These are phyloP conservation scores for Ennomos fuscantarius DNA, from an alignment of 2,888 invertebrate genomes.

Conservation along the genomic window DNA sequence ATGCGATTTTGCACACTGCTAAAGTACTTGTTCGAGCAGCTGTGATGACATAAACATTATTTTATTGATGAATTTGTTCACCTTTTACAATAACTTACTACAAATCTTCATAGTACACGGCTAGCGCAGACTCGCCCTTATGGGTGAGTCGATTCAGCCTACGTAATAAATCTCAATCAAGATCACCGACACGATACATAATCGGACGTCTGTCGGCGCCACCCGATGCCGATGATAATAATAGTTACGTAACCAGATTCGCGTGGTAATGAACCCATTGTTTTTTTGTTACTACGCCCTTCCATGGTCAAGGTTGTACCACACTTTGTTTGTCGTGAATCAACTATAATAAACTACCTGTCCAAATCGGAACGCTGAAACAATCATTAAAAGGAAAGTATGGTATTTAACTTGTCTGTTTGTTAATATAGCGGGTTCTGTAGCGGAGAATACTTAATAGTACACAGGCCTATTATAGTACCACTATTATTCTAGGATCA, in stretches of 20 bases:
- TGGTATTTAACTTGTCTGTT: too few species aligned
- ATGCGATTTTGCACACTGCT: too few species aligned
- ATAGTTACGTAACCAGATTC: slow-evolving; percentile 70
- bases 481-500: too few species aligned
- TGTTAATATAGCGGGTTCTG: too few species aligned
- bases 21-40: too few species aligned
- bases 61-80: too few species aligned
- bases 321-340: slow-evolving; percentile 25
- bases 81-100: too few species aligned
- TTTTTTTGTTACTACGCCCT: slow-evolving; percentile 52
- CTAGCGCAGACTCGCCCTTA: slow-evolving; percentile 2
- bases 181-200: slow-evolving; percentile 68
- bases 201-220: slow-evolving; percentile 62
- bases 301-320: slow-evolving; percentile 36
- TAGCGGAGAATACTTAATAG: slow-evolving; percentile 3
- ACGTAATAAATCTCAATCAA: slow-evolving; percentile 82
- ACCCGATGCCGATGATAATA: slow-evolving; percentile 45
- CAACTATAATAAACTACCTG: too few species aligned
- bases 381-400: too few species aligned
- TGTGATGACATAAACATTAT: too few species aligned
- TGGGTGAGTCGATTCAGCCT: slow-evolving; percentile 56
- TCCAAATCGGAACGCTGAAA: too few species aligned
- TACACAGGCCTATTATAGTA: too few species aligned
- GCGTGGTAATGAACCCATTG: slow-evolving; percentile 70
- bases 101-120: not conserved